Conservation (phyloP, 1,140 invertebrate genomes). For the Trichonephila clavata region DNA sequence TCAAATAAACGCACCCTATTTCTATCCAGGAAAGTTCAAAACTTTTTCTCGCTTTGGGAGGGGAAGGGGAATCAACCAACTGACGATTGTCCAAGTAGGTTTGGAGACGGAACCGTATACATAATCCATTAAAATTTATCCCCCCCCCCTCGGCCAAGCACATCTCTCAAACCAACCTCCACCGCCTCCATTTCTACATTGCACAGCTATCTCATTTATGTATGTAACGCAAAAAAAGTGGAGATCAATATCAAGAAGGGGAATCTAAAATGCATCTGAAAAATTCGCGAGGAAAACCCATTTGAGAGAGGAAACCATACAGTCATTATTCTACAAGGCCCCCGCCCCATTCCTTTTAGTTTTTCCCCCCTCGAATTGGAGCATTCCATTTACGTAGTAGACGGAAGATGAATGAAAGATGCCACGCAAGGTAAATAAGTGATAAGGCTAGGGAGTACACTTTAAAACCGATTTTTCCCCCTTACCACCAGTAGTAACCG, state of each 20-base stretch:
- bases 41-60: neutral
- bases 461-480: conserved; percentile 66
- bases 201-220: conserved; percentile 63
- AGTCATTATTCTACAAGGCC: conserved; percentile 69
- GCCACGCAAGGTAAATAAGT: conserved; percentile 70
- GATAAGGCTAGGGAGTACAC: conserved; percentile 67
- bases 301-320: conserved; percentile 73
- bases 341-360: neutral
- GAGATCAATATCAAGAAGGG: conserved; percentile 63
- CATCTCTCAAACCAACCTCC: neutral
- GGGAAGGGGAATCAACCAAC: neutral
- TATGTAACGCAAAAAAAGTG: conserved; percentile 55
- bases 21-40: neutral
- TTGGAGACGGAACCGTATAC: neutral
- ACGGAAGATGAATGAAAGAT: conserved; percentile 66
- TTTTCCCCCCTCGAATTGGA: neutral
- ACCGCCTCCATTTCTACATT: conserved; percentile 20
- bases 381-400: conserved; percentile 69
- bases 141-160: neutral
- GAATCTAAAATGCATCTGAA: conserved; percentile 75
- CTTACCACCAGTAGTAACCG: conserved; percentile 20
- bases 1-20: neutral
- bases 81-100: conserved; percentile 18
- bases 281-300: conserved; percentile 74
- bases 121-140: conserved; percentile 61